Conservation (phyloP, 23 tunicate genomes). For the Aplidium turbinatum region DNA sequence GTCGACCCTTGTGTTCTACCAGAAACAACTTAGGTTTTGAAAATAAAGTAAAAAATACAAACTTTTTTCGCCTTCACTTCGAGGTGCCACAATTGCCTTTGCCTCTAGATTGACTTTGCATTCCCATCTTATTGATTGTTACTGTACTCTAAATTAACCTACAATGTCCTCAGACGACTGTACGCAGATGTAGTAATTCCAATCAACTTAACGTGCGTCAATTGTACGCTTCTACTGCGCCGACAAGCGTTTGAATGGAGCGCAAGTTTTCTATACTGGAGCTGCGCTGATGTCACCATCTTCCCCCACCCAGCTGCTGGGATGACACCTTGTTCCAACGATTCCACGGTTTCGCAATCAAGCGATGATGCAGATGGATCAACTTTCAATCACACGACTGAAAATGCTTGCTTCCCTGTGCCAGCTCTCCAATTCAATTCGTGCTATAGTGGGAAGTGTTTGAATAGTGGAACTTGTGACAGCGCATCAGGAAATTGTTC, state of each 20-base stretch:
- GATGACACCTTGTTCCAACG: too few relatives aligned
- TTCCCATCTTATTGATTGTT: too few relatives aligned
- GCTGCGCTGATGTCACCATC: constrained; percentile 82
- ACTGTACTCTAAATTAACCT: too few relatives aligned
- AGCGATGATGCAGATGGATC: constrained; percentile 3
- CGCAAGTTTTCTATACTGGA: constrained; percentile 60
- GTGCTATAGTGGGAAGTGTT: constrained; percentile 64
- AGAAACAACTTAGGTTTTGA: background rate
- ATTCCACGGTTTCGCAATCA: too few relatives aligned
- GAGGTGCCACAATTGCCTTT: background rate
- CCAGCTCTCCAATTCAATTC: constrained; percentile 7
- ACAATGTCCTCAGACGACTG: constrained; percentile 28
- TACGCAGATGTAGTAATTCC: constrained; percentile 47
- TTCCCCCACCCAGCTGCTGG: constrained; percentile 43
- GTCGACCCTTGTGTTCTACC: too few relatives aligned
- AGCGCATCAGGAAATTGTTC: constrained; percentile 39
- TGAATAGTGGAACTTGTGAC: constrained; percentile 72
- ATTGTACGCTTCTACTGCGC: constrained; percentile 54
- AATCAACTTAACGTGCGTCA: constrained; percentile 33
- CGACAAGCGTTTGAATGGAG: constrained; percentile 84
- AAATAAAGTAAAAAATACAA: background rate
- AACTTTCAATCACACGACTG: background rate
- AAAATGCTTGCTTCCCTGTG: constrained; percentile 17
- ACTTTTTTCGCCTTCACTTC: background rate
- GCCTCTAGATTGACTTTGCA: too few relatives aligned